Percentiles rank a stretch among this genome's conserved stretches.
Conservation (phyloP, 2,113 vertebrate genomes). For the Perca flavescens region DNA sequence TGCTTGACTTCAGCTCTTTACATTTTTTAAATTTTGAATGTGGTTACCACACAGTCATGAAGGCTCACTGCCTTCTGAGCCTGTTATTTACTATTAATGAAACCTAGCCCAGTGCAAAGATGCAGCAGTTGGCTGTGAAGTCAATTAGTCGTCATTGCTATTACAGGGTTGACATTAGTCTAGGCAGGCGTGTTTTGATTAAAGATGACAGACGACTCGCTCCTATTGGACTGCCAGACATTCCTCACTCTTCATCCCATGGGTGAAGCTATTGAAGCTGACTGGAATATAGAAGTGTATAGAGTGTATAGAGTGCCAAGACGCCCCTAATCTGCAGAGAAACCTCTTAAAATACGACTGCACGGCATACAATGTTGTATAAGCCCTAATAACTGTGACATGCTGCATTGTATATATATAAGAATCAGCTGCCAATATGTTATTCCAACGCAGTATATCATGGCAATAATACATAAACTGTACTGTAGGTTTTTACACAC, state of each 20-base stretch:
- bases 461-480: slow-evolving; percentile 77
- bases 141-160: slow-evolving; percentile 82
- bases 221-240: slow-evolving; percentile 78
- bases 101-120: slow-evolving; percentile 67
- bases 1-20: slow-evolving; percentile 23
- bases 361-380: slow-evolving; percentile 47
- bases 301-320: slow-evolving; percentile 65
- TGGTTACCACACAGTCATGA: slow-evolving; percentile 32
- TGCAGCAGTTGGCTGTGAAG: slow-evolving; percentile 78
- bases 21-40: slow-evolving; percentile 31
- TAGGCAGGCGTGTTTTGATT: slow-evolving; percentile 81
- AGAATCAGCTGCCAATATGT: slow-evolving; percentile 68
- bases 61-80: slow-evolving; percentile 31
- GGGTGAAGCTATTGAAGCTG: slow-evolving; percentile 80
- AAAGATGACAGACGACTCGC: slow-evolving; percentile 81
- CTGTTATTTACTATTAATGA: slow-evolving; percentile 68
- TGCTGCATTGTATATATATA: slow-evolving; percentile 52
- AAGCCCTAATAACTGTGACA: slow-evolving; percentile 66
- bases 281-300: slow-evolving; percentile 75
- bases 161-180: slow-evolving; percentile 82
- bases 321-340: slow-evolving; percentile 74
- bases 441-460: slow-evolving; percentile 74
- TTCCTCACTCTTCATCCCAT: slow-evolving; percentile 80
- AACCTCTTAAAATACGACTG: slow-evolving; percentile 64
- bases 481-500: slow-evolving; percentile 77